A percentile compares a stretch with the other conserved stretches of the same genome.
These are phyloP conservation scores for Phataginus tricuspis DNA, from an alignment of 2,797 vertebrate species.

Conservation along the genomic window DNA sequence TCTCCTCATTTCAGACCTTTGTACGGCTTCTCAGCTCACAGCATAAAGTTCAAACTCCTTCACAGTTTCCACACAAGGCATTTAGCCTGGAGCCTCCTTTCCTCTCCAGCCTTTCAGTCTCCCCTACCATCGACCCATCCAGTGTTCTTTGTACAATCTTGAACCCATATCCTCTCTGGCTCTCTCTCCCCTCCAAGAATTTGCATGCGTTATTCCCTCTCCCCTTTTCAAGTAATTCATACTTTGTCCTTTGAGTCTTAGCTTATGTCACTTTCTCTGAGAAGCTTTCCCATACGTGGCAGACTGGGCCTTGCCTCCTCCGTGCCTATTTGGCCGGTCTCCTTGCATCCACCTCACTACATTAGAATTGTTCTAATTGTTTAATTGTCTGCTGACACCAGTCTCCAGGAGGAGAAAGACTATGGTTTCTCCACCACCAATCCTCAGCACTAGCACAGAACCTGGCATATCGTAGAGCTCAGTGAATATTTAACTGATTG, in stretches of 20 bases:
- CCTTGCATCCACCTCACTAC: not conserved
- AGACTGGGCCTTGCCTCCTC: not conserved
- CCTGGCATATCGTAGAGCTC: not conserved
- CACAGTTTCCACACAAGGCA: not conserved
- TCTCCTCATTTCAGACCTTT: not conserved
- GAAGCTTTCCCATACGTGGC: not conserved
- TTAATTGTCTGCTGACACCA: not conserved
- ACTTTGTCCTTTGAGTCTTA: not conserved
- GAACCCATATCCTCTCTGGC: not conserved
- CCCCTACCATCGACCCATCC: not conserved
- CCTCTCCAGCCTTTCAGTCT: not conserved
- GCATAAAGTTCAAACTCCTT: not conserved
- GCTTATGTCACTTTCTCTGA: not conserved
- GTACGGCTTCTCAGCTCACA: not conserved
- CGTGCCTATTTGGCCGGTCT: not conserved
- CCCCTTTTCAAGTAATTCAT: not conserved
- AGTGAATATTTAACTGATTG: not conserved
- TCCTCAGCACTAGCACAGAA: not conserved
- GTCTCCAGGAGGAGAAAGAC: not conserved
- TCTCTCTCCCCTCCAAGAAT: not conserved
- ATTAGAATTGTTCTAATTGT: not conserved
- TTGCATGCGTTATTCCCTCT: not conserved
- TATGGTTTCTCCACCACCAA: not conserved
- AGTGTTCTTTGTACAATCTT: not conserved
- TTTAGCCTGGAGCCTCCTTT: not conserved